Base-by-base conservation (phyloP, 2,113 vertebrate genomes). In the Triplophysa tibetana region DNA sequence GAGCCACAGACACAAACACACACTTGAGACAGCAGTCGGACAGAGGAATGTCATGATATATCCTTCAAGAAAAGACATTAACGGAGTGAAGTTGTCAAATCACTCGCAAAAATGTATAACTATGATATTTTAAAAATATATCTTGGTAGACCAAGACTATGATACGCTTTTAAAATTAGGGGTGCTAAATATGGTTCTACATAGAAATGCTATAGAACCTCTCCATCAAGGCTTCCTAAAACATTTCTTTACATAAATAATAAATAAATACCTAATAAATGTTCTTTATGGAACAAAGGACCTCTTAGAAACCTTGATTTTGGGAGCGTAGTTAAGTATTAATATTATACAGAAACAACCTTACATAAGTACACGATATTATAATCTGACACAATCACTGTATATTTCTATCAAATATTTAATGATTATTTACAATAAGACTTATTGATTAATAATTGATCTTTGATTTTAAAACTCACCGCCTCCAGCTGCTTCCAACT, bases 401-500 rank as follows among this genome's bases (percentile, higher is more conserved):
- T 23, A 69, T 23, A 48, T 21, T 43, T 45, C 41, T 12, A 8
- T 62, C 17, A 50, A 14, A 29, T 11, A 50, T 65, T 7, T 7
- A 38, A 38, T 38, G 33, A 38, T 75, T 3, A 23, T 56, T 56
- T 82, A 11, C 24, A 23, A 41, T 12, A 26, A 64, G 23, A 29
- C 54, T 72, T 65, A 33, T 45, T 60, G 48, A 65, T 80, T 60
- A 29, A 17, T 72, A 16, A 48, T 33, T 65, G 19, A 54, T 72
- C 11, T 11, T 43, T 41, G 13, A 43, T 68, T 23, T 61, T 8
- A 17, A 14, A 72, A 93, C 95, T 95, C 88, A 98, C 98, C 0
- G 93, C 87, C 88, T 99, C 98, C 16, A 99, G 94, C 84, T 98
- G 97, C 87, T 99, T 99, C 97, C 97, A 98, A 83, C 92, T 97